Base-by-base conservation (phyloP, 2,113 vertebrate species). In the Corapipo altera region DNA sequence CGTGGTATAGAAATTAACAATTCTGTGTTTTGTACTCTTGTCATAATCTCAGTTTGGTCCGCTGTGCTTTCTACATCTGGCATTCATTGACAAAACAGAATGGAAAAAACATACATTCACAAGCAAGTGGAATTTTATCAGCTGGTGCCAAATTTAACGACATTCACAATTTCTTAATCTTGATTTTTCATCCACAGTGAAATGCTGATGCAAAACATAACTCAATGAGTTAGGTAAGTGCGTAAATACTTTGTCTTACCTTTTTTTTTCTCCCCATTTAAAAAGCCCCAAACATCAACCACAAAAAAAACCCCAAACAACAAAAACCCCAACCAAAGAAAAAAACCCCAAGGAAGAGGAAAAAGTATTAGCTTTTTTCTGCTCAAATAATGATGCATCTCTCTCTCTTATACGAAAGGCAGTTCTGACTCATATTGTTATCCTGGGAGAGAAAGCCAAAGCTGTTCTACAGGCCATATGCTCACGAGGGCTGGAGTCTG, bases 241-340 rank as follows among this genome's bases (percentile, higher is more conserved):
- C 39, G 9, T 33, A 15, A 70, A 32, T n/a, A 61, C 30, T 59
- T 82, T 33, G 41, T 6, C 2, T 71, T 21, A 24, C 9, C 1
- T 57, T 85, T 57, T 66, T 77, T 62, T 43, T 30, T 14, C 22
- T 5, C 16, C 37, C 1, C 1, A 17, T 59, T 65, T 32, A 20
- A 80, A 77, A 33, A 5, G 5, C n/a, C 0, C 26, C 8, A 7
- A 65, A 19, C 2, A 52, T 55, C 19, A 61, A 41, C 1, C 21
- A 49, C 9, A 81, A 30, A 44, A 27, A 4, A 11, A 35, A 28
- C 12, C 33, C 22, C 8, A 20, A 43, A 15, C 1, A 7, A 1
- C 1, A 32, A 58, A 70, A 59, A 16, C 22, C 33, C 12, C 9
- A 26, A 26, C 4, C 15, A 37, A 37, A 37, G 15, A 61, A 39